Evolutionary conservation across 2,797 vertebrate species (phyloP).

Genomic region (Enteromius unitaeniatus): DNA sequence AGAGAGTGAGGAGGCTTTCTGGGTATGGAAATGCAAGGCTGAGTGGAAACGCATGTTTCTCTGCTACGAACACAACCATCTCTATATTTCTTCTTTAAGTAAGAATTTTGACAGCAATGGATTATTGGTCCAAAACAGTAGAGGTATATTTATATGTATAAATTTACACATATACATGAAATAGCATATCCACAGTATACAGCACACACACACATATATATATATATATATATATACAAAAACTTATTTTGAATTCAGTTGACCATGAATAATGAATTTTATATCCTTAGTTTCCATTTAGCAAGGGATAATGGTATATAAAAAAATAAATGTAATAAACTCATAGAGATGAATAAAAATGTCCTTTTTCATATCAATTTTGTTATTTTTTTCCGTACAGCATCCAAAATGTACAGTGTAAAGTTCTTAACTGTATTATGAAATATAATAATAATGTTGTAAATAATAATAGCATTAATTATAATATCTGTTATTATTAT

Average conservation of each 20-base stretch:
- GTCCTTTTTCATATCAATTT: neutral
- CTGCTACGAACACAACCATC: neutral
- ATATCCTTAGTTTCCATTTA: neutral
- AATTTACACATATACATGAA: too few relatives aligned
- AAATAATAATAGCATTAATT: neutral
- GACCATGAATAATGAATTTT: too few relatives aligned
- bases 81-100: neutral
- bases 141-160: too few relatives aligned
- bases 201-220: neutral
- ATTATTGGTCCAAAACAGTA: neutral
- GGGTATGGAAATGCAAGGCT: neutral
- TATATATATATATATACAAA: too few relatives aligned
- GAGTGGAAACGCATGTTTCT: neutral
- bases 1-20: constrained; percentile 5
- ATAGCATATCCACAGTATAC: too few relatives aligned
- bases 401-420: neutral
- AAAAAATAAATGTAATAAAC: neutral
- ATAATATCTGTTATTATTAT: neutral
- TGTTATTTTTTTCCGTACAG: neutral
- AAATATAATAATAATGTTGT: neutral
- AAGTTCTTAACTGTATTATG: neutral
- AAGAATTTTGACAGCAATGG: neutral
- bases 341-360: neutral
- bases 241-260: too few relatives aligned
- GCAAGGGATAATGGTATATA: neutral